Base-by-base conservation (phyloP, 2,888 invertebrate genomes). In the Ceramica pisi region DNA sequence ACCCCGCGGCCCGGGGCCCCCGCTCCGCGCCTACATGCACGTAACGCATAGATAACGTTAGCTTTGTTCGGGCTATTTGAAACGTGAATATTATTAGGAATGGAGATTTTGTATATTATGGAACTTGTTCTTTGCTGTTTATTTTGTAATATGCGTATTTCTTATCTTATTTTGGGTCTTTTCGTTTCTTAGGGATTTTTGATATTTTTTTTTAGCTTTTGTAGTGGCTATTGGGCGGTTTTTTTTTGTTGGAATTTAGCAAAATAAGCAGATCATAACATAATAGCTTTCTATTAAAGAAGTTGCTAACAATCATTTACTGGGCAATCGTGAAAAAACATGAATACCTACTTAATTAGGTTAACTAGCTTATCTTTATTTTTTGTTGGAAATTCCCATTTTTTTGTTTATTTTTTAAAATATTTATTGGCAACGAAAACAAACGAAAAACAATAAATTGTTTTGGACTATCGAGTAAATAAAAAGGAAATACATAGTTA, bases 11-110 rank as follows among this genome's bases (percentile, higher is more conserved):
- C 86, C 71, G 70, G 75, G 71, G 2, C 65, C 67, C 57, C 14
- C 50, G 48, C 66, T 56, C 14, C 68, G 12, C 50, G 70, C 77
- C 67, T 68, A 89, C 88, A 88, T 91, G 90, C 92, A 92, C 90
- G 89, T 88, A 88, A 82, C 83, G 85, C 88, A 86, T 89, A 89
- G 90, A 85, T 85, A 84, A 73, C 81, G 75, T 75, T 80, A 81
- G 67, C 75, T 78, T 78, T 74, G 74, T 81, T 78, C 68, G 65
- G 50, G 57, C 68, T 74, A 81, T 80, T 81, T 78, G 64, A 81
- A 75, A 81, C 78, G 78, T 78, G 81, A 71, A 78, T 78, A 67
- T 80, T 78, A 81, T 78, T 73, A 81, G 60, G 78, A 70, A 74
- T 77, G 56, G 38, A 65, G 56, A 81, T 35, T 10, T 21, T 31